These are phyloP conservation scores for Epinephelus moara DNA, from an alignment of 2,113 vertebrate genomes.

Conservation along the genomic window DNA sequence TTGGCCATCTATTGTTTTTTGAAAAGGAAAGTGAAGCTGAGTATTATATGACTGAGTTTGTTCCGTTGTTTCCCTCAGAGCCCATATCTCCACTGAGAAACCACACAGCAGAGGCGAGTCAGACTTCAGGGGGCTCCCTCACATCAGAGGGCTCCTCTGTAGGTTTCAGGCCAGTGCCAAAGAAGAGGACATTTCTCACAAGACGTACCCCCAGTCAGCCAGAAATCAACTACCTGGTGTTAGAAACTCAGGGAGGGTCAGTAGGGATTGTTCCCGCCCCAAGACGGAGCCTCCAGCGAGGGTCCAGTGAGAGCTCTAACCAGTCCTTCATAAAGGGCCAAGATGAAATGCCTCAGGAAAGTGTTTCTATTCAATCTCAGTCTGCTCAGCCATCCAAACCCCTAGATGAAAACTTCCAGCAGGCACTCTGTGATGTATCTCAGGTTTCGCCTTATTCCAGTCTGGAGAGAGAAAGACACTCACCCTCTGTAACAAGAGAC, in stretches of 20 bases:
- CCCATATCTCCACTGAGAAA: slow-evolving; percentile 67
- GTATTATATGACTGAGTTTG: neutral
- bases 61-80: slow-evolving; percentile 79
- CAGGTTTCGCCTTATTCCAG: slow-evolving; percentile 40
- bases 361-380: slow-evolving; percentile 37
- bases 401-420: slow-evolving; percentile 33
- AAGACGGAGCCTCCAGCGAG: slow-evolving; percentile 85
- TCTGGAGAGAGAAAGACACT: slow-evolving; percentile 43
- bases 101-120: slow-evolving; percentile 60
- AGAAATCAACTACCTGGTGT: slow-evolving; percentile 69
- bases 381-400: slow-evolving; percentile 18
- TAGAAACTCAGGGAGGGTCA: slow-evolving; percentile 53
- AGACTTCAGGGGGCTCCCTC: slow-evolving; percentile 64
- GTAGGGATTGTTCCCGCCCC: slow-evolving; percentile 66
- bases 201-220: slow-evolving; percentile 63
- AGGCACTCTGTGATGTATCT: slow-evolving; percentile 16
- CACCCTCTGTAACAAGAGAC: slow-evolving; percentile 26
- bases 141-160: slow-evolving; percentile 65
- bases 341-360: slow-evolving; percentile 43
- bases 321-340: slow-evolving; percentile 78
- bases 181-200: slow-evolving; percentile 88
- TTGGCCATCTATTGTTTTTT: too few species aligned
- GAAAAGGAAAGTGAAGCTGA: too few species aligned
- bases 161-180: slow-evolving; percentile 88
- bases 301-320: slow-evolving; percentile 87